These are phyloP conservation scores for Poliocrania exsul DNA, from an alignment of 2,797 vertebrate species.

Conservation along the genomic window DNA sequence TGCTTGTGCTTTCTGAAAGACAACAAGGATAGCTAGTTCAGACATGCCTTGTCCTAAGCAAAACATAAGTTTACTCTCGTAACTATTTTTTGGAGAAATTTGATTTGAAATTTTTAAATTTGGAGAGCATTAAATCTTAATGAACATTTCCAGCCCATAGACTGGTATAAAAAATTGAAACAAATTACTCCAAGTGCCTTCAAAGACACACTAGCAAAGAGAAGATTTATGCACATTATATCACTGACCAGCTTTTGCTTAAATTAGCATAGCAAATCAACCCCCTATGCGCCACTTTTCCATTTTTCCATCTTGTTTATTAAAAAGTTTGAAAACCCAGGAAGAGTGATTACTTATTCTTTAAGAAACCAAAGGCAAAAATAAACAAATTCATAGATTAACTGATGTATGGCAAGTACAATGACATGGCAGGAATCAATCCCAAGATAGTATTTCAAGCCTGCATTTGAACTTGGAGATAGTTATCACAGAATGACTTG, in stretches of 20 bases:
- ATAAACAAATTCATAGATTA: background rate
- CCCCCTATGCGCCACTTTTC: background rate
- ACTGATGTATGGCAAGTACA: background rate
- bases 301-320: background rate
- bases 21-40: constrained; percentile 2
- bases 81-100: background rate
- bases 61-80: background rate
- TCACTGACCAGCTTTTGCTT: background rate
- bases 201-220: background rate
- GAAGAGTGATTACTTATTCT: background rate
- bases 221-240: background rate
- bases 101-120: background rate
- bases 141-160: background rate
- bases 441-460: background rate
- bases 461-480: background rate
- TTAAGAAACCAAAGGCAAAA: background rate
- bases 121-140: background rate
- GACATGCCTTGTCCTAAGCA: background rate
- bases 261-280: background rate
- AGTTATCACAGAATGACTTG: background rate
- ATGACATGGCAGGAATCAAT: background rate
- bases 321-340: background rate
- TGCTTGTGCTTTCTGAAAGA: constrained; percentile 84
- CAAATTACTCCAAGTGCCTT: background rate
- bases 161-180: background rate